A percentile compares a stretch with the other conserved stretches of the same genome.
phyloP scores from a whole-genome alignment of 2,797 vertebrate species.

The Falco rusticolus region DNA sequence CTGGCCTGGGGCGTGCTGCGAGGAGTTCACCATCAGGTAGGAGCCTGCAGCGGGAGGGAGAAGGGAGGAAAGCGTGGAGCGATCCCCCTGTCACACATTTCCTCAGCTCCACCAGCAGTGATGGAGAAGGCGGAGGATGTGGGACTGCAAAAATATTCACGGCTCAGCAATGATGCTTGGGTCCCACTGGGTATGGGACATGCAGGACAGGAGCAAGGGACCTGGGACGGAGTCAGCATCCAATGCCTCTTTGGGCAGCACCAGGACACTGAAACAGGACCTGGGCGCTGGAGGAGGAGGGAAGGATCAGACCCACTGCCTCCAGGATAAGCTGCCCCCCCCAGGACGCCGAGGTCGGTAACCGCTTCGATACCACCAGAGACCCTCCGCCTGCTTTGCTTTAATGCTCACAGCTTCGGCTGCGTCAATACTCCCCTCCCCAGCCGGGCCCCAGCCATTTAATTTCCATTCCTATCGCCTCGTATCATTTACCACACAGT shows the following conservation, averaged over 20 bases:
- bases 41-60: constrained; percentile 78
- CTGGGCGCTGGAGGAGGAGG: accelerated
- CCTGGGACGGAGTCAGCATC: background rate
- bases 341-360: accelerated
- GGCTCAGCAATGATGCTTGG: accelerated
- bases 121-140: background rate
- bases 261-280: background rate
- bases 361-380: accelerated
- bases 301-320: background rate
- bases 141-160: accelerated
- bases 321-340: background rate
- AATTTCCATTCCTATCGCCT: background rate
- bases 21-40: constrained; percentile 95
- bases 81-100: background rate
- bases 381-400: background rate
- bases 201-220: background rate
- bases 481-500: background rate
- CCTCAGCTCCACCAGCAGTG: background rate
- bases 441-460: background rate
- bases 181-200: background rate
- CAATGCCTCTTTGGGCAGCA: background rate
- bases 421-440: background rate
- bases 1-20: constrained; percentile 88
- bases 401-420: background rate
- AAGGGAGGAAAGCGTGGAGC: background rate